Conservation (phyloP, 2,797 vertebrate genomes). For the Podarcis siculus region DNA sequence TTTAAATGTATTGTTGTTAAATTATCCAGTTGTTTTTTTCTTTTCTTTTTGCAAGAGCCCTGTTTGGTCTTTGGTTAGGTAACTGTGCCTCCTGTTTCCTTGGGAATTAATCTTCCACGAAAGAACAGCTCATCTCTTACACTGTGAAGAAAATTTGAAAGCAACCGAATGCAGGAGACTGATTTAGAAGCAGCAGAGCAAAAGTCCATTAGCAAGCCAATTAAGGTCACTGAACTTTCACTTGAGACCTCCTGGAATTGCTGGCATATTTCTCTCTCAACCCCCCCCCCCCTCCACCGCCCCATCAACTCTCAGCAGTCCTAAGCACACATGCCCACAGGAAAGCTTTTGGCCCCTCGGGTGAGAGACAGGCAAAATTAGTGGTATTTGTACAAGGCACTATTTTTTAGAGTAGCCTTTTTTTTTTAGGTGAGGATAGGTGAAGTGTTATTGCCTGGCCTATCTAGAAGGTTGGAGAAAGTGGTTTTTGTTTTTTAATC, state of each 20-base stretch:
- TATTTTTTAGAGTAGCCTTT: no score
- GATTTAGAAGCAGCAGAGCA: constrained; percentile 59
- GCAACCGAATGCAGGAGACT: constrained; percentile 30
- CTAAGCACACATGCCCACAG: constrained; percentile 2
- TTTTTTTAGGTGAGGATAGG: no score
- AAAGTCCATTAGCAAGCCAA: constrained; percentile 42
- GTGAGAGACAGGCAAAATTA: no score
- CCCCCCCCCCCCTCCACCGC: constrained; percentile 33
- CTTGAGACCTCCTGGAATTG: constrained; percentile 35
- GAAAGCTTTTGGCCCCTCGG: no score
- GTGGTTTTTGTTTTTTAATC: no score
- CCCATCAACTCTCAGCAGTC: not conserved
- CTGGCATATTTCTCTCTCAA: constrained; percentile 5
- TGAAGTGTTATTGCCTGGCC: no score
- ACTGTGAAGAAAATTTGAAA: constrained; percentile 21
- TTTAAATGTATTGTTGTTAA: not conserved
- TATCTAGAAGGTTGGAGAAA: no score
- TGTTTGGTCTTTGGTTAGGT: constrained; percentile 12
- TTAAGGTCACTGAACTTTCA: constrained; percentile 50
- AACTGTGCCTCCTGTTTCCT: constrained; percentile 36
- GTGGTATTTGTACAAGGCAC: no score
- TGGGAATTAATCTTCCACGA: constrained; percentile 48
- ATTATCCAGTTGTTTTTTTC: not conserved
- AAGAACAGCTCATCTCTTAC: constrained; percentile 28
- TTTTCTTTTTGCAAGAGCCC: constrained; percentile 16